These are phyloP conservation scores for Epinephelus lanceolatus DNA, from an alignment of 2,113 vertebrate species.

Conservation along the genomic window DNA sequence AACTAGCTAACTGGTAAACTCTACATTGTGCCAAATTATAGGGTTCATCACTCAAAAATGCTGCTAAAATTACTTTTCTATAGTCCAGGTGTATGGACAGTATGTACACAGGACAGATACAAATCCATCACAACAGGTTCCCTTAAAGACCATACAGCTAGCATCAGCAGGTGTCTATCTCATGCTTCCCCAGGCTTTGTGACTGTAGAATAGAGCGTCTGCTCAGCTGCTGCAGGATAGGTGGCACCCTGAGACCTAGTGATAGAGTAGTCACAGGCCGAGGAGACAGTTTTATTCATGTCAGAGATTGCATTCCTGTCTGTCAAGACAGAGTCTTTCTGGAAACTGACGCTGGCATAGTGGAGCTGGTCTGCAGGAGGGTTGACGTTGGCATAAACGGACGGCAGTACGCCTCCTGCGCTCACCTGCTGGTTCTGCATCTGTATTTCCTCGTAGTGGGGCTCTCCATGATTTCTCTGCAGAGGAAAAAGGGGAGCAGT, in stretches of 20 bases:
- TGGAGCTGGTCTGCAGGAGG: slow-evolving; percentile 16
- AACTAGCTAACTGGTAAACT: background rate
- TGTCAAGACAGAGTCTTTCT: background rate
- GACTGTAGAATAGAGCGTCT: slow-evolving; percentile 30
- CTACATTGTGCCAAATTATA: background rate
- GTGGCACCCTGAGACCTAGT: background rate
- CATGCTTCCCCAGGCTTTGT: background rate
- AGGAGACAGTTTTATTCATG: background rate
- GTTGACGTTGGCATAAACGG: background rate
- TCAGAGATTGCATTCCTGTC: background rate
- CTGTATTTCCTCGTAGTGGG: slow-evolving; percentile 52
- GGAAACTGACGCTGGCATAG: slow-evolving; percentile 41
- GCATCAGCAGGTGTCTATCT: background rate
- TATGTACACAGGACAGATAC: background rate
- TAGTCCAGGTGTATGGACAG: background rate
- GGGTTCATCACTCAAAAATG: background rate
- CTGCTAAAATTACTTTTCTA: background rate
- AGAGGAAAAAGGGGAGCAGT: background rate
- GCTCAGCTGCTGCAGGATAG: slow-evolving; percentile 5
- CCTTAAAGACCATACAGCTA: background rate
- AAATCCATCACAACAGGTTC: background rate
- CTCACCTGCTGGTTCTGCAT: background rate
- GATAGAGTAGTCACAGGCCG: background rate
- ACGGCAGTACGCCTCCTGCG: background rate
- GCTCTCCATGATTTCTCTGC: slow-evolving; percentile 23